phyloP scores from a whole-genome alignment of 2,888 invertebrate species.

The Cheilosia scutellata region DNA sequence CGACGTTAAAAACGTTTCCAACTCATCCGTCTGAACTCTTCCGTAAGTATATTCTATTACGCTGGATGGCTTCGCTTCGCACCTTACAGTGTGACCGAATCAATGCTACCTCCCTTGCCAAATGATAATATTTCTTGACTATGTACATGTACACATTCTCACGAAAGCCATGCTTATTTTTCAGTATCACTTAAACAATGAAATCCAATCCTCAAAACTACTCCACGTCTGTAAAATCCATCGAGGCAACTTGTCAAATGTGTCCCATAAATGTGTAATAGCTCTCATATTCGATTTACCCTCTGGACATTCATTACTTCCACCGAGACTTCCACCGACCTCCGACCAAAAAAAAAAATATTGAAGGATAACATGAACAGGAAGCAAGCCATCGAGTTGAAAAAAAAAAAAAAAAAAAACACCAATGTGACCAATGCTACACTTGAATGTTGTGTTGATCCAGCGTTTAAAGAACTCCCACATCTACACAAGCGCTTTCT shows the following conservation, averaged over 20 bases:
- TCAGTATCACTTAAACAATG: not conserved
- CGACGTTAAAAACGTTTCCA: no score
- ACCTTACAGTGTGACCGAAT: no score
- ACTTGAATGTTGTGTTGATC: constrained; percentile 49
- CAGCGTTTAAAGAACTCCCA: constrained; percentile 7
- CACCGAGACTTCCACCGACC: constrained; percentile 36
- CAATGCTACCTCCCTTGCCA: no score
- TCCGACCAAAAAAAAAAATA: constrained; percentile 17
- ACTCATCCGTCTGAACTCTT: no score
- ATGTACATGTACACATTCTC: no score
- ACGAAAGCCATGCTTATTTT: no score
- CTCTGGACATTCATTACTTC: constrained; percentile 52
- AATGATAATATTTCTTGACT: no score
- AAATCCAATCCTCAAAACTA: not conserved
- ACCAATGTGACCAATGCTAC: not conserved
- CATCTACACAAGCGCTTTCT: not conserved
- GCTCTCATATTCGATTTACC: constrained; percentile 49
- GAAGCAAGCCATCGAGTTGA: constrained; percentile 14
- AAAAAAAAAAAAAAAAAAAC: constrained; percentile 6
- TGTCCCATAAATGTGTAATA: constrained; percentile 10
- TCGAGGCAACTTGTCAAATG: constrained; percentile 11
- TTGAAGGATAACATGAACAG: constrained; percentile 28
- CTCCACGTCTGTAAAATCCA: not conserved
- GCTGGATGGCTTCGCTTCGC: no score
- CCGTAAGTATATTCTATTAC: no score